phyloP scores from a whole-genome alignment of 2,113 vertebrate genomes.

The Bambusicola thoracicus region DNA sequence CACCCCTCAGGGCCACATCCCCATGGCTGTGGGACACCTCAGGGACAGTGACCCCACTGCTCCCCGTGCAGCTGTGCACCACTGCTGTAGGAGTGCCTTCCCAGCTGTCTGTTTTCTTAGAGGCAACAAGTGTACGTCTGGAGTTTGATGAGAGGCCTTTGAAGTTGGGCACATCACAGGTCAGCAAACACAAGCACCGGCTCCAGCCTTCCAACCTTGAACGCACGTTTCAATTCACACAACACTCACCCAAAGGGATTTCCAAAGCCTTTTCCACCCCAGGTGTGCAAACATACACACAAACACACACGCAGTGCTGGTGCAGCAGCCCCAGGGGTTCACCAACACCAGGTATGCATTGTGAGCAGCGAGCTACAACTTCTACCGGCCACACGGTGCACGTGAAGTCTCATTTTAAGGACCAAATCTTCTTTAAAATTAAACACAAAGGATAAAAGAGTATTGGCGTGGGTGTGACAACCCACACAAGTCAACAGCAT shows the following conservation, averaged over 20 bases:
- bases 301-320: not conserved
- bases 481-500: not conserved
- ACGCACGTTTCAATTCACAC: not conserved
- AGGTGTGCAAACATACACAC: too few relatives aligned
- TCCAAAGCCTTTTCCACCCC: not conserved
- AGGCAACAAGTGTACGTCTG: not conserved
- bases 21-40: too few relatives aligned
- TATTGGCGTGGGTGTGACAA: not conserved
- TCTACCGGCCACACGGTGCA: not conserved
- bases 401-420: not conserved
- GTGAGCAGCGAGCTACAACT: not conserved
- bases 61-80: too few relatives aligned
- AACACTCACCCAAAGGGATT: not conserved
- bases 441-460: conserved; percentile 21
- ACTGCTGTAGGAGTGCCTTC: not conserved
- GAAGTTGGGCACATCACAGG: not conserved
- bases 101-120: not conserved
- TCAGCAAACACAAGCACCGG: not conserved
- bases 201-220: not conserved
- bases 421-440: conserved; percentile 14
- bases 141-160: not conserved
- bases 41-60: too few relatives aligned
- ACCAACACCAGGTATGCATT: not conserved
- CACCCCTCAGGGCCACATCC: too few relatives aligned
- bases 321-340: accelerated